Base-by-base conservation (phyloP, 2,888 invertebrate genomes). In the Polydrusus pterygomalis region DNA sequence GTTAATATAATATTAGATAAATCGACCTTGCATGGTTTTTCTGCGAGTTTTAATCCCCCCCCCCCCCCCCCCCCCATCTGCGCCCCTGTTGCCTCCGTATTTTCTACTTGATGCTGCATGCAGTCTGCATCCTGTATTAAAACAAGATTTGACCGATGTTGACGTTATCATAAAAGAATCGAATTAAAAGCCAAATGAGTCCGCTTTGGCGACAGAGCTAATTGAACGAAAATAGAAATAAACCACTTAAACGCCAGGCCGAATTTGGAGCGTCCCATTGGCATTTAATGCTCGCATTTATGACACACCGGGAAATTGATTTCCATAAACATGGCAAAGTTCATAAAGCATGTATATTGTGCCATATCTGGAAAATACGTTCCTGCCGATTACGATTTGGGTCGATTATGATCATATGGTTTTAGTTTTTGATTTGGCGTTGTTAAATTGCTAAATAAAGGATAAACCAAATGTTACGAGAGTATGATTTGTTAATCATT, bases 251-350 rank as follows among this genome's bases (percentile, higher is more conserved):
- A 72, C 62, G 73, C 47, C 34, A 60, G 69, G 77, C 70, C 71
- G 67, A 68, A 65, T 79, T 79, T 70, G 69, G 74, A 62, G 67
- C 64, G 70, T 64, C 65, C 62, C 62, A 62, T 43, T 76, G 73
- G 72, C 70, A 77, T 75, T 74, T 71, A 69, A 60, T 75, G 58
- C 38, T 68, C 72, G 60, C 62, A 74, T 68, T 73, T 74, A 64
- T 74, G 74, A 70, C 74, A 58, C 65, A 58, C 56, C 51, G 76
- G 76, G 69, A 79, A 79, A 79, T 78, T 77, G 74, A 71, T 79
- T 78, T 76, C 78, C 79, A 79, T 80, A 79, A 79, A 79, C 67
- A 73, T 62, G 77, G 68, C 68, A 75, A 77, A 75, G 77, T 77
- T 80, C 75, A 80, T 80, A 77, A 79, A 78, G 77, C 77, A 79